Base-by-base conservation (phyloP, 2,888 invertebrate species). In the Pollenia labialis region DNA sequence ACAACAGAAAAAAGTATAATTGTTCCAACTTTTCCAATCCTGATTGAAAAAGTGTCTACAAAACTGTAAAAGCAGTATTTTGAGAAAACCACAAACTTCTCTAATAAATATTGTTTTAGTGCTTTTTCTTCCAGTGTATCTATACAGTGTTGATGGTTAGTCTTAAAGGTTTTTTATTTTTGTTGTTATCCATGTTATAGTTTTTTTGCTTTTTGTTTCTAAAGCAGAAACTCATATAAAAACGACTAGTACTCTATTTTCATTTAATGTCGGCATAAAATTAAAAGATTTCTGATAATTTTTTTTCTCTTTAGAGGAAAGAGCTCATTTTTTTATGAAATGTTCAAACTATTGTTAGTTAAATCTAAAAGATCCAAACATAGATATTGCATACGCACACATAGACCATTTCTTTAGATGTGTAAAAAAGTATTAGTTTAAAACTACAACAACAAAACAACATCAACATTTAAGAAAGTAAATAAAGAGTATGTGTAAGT, bases 281-380 rank as follows among this genome's bases (percentile, higher is more conserved):
- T 77, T 58, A 75, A 81, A n/a, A 42, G 44, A 64, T 48, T 50
- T 56, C n/a, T 72, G 4, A 50, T 32, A 32, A 68, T 56, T 60
- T 60, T 44, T 72, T 72, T 66, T 56, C 50, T 12, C 50, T 62
- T 46, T 2, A 12, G 14, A 12, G 52, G 18, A n/a, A 62, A 18
- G 23, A 54, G 1, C 11, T 71, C 16, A 50, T 32, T 66, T 50
- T 44, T 81, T 71, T 72, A 58, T 52, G 11, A 44, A 76, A 66
- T 83, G 48, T 68, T 80, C 62, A 66, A 84, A 44, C 84, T 56
- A 77, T 87, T 87, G 81, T 87, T 81, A 72, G 71, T 74, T 77
- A 64, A 56, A 66, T 62, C 32, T 68, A 40, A 52, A 77, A 81
- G 56, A 60, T 76, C 18, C 60, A 54, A 44, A 62, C 56, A 54